phyloP scores from a whole-genome alignment of 2,797 vertebrate species.

The Antrozous pallidus region DNA sequence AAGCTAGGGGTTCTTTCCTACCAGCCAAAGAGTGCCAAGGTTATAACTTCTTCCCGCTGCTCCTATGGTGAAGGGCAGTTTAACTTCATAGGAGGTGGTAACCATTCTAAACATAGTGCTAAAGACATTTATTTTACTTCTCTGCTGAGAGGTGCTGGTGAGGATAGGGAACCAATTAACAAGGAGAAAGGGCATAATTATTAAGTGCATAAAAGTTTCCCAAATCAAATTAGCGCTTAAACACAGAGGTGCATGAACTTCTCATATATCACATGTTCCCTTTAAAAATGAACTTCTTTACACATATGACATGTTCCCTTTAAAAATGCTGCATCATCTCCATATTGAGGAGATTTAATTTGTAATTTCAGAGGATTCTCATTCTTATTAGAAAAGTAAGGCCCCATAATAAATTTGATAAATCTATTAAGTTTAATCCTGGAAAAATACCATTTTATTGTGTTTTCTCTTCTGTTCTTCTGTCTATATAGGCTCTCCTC shows the following conservation, averaged over 20 bases:
- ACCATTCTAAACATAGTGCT: conserved; percentile 12
- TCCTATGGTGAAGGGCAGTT: neutral
- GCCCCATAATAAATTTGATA: neutral
- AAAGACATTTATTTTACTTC: conserved; percentile 26
- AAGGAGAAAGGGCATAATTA: conserved; percentile 44
- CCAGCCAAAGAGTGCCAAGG: neutral
- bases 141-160: neutral
- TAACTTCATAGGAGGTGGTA: neutral
- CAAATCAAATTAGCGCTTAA: conserved; percentile 57
- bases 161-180: conserved; percentile 17
- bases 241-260: neutral
- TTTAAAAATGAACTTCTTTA: conserved; percentile 19
- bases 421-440: neutral
- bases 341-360: neutral
- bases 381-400: neutral
- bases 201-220: conserved; percentile 34
- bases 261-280: neutral
- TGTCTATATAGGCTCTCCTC: neutral
- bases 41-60: neutral
- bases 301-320: neutral
- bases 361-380: neutral
- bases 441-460: neutral
- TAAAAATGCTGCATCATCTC: neutral
- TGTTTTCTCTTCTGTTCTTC: neutral
- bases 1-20: neutral